Evolutionary conservation across 2,113 vertebrate species (phyloP).

Genomic region (Anguilla rostrata): DNA sequence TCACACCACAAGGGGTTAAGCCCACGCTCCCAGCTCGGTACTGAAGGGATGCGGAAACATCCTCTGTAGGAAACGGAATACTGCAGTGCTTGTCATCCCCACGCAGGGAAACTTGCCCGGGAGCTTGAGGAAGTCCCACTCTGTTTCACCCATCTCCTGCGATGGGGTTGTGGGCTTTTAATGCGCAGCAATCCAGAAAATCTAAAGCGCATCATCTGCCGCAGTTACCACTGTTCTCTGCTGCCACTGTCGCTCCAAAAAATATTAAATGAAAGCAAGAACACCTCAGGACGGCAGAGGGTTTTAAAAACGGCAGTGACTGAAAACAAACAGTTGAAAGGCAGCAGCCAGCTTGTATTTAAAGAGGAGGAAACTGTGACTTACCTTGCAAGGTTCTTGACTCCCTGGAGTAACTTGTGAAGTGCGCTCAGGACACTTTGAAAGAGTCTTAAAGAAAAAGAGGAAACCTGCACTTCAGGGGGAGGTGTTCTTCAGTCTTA

Average conservation of each 20-base stretch:
- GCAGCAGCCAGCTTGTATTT: neutral
- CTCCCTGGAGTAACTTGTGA: conserved; percentile 44
- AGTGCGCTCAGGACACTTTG: conserved; percentile 58
- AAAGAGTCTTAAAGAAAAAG: conserved; percentile 16
- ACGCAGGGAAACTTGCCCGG: conserved; percentile 3
- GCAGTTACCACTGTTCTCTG: neutral
- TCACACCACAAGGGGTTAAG: neutral
- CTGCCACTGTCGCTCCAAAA: neutral
- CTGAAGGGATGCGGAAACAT: neutral
- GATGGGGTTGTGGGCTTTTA: neutral
- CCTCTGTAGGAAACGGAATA: neutral
- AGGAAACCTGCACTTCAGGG: conserved; percentile 8
- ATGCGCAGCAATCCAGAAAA: neutral
- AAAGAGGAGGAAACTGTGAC: conserved; percentile 27
- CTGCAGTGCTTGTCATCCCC: conserved; percentile 5
- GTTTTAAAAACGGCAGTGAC: conserved; percentile 45
- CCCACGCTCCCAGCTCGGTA: neutral
- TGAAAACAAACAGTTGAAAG: neutral
- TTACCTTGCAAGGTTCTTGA: conserved; percentile 54
- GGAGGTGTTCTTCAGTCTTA: conserved; percentile 50
- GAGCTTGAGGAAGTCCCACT: neutral
- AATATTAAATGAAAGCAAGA: neutral
- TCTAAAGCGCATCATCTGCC: neutral
- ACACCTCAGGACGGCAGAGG: conserved; percentile 12
- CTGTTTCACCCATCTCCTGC: neutral